Evolutionary conservation across 2,113 vertebrate genomes (phyloP), one percentile per base, ranked within the genome.

Genomic region (Stictonetta naevosa): DNA sequence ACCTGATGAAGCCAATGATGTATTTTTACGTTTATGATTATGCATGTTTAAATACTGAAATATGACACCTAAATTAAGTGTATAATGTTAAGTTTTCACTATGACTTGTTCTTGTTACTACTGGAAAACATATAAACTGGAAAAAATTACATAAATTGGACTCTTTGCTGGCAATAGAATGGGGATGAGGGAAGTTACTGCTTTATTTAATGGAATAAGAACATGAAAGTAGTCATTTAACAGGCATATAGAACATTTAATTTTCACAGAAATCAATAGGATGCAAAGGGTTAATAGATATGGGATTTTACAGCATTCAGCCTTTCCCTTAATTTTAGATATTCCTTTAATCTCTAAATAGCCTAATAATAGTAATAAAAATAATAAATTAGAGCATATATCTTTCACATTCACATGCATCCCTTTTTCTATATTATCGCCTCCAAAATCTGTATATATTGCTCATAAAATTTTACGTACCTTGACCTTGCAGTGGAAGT

Each of bases 351-450:
- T 10, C 46, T 48, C 20, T 48, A 48, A 48, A 48, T 48, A 48
- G 20, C 46, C 20, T 48, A 48, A 22, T 22, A 48, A 48, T 22
- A 48, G 22, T 48, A 48, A 48, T 48, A 48, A 48, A 25, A 23
- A 25, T 22, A 50, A 25, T 50, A 50, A 50, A 50, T 23, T 50
- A 50, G 48, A 50, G 10, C 3, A 8, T 52, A 3, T 5, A 1
- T 23, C 8, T 78, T 72, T 63, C 20, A 46, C 4, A 11, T 36
- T 42, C 3, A 3, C 20, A 4, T 29, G 2, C 20, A 44, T 55
- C 3, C 1, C 4, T 34, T 83, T 63, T 10, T 68, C 2, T 36
- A 4, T 18, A 18, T 29, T 46, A 12, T 1, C 3, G 50, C 3
- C 8, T n/a, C 6, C 12, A 19, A 11, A 19, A 11, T 59, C 18